Base-by-base conservation (phyloP, 2,888 invertebrate species). In the Drosophila meridionalis region DNA sequence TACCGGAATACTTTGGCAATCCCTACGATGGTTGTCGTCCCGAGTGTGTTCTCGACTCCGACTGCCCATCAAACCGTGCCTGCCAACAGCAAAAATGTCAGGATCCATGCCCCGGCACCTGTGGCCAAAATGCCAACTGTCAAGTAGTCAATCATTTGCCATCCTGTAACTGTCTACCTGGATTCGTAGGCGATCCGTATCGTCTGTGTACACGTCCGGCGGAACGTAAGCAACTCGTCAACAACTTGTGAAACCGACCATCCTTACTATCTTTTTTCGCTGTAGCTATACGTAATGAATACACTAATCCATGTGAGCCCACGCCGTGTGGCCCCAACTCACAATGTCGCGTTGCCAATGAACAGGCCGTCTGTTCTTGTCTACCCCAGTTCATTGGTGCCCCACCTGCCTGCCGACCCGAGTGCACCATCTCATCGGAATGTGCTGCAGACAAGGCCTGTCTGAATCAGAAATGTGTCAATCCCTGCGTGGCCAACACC, bases 61-160 rank as follows among this genome's bases (percentile, higher is more conserved):
- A 97, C 89, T 97, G 97, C 91, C 94, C 95, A 8, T 95, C 95
- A 64, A 95, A 95, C 82, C 95, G 94, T 89, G 96, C 96, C 14
- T 97, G 97, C 84, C 94, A 96, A 55, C 95, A 95, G 78, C 96
- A 95, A 80, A 96, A 96, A 93, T 97, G 97, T 91, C 94, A 94
- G 91, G 96, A 97, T 93, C 97, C 97, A 26, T 97, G 97, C 84
- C 96, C 96, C 11, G 96, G 96, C 83, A 95, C 95, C 5, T 97
- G 97, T 90, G 96, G 96, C 2, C 94, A 95, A 79, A 96, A 96
- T 84, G 96, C 96, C 14, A 93, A 95, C 58, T 97, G 97, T 89
- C 95, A 96, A 93, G 96, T 96, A 8, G 94, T 96, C 7, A 96
- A 96, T 87, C 96, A 96, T 93, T 89, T 97, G 83, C 95, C 96